phyloP scores from a whole-genome alignment of 2,797 vertebrate species.

The Syngnathus rostellatus region DNA sequence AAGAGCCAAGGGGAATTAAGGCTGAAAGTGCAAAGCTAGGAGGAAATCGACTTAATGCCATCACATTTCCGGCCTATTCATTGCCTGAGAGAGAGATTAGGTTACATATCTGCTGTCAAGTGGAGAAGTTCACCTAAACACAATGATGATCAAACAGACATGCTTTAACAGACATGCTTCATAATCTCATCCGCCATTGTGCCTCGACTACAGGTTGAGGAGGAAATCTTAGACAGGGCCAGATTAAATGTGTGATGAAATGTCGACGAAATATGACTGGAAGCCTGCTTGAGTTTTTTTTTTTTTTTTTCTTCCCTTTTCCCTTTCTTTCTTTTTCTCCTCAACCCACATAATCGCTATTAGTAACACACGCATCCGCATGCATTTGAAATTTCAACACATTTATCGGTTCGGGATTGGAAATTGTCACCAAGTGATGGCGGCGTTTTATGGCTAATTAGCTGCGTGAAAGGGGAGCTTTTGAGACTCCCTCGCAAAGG shows the following conservation, averaged over 20 bases:
- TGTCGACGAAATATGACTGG: slow-evolving; percentile 64
- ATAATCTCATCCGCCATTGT: slow-evolving; percentile 67
- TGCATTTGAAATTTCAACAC: slow-evolving; percentile 68
- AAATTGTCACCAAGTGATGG: slow-evolving; percentile 67
- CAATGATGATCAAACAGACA: slow-evolving; percentile 72
- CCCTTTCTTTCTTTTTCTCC: slow-evolving; percentile 12
- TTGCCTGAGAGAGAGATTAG: slow-evolving; percentile 65
- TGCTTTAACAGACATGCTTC: slow-evolving; percentile 72
- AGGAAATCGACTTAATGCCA: slow-evolving; percentile 77
- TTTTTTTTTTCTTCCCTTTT: slow-evolving; percentile 3
- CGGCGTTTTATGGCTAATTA: slow-evolving; percentile 70
- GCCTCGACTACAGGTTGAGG: slow-evolving; percentile 64
- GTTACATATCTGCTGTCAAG: slow-evolving; percentile 72
- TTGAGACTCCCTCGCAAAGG: slow-evolving; percentile 57
- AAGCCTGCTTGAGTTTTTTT: not conserved
- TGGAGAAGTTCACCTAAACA: slow-evolving; percentile 69
- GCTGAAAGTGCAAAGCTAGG: slow-evolving; percentile 71
- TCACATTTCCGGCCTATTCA: slow-evolving; percentile 72
- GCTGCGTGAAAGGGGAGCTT: slow-evolving; percentile 59
- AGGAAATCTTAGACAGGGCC: slow-evolving; percentile 65
- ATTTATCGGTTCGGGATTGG: slow-evolving; percentile 67
- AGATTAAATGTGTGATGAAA: slow-evolving; percentile 74
- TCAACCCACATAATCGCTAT: slow-evolving; percentile 70
- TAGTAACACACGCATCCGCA: slow-evolving; percentile 68
- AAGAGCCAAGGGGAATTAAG: slow-evolving; percentile 69